phyloP scores from a whole-genome alignment of 2,888 invertebrate genomes.

The Drosophila rubida region DNA sequence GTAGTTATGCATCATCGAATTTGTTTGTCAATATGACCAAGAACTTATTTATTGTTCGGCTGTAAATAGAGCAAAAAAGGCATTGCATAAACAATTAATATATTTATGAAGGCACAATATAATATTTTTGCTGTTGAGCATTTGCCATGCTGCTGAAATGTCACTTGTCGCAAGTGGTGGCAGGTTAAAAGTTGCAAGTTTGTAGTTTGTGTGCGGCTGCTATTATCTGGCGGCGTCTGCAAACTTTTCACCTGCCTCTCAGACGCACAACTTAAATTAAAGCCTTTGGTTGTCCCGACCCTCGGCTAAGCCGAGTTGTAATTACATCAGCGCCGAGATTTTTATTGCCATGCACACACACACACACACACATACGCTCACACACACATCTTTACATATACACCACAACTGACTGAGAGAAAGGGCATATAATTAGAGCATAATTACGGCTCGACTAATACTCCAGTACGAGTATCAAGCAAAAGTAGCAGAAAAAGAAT shows the following conservation, averaged over 20 bases:
- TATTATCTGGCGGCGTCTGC: constrained; percentile 43
- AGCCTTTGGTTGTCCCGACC: constrained; percentile 39
- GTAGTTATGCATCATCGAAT: constrained; percentile 1
- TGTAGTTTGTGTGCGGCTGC: constrained; percentile 7
- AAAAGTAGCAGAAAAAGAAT: constrained; percentile 66
- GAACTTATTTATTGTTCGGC: constrained; percentile 15
- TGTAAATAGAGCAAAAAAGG: constrained; percentile 31
- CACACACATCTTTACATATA: constrained; percentile 8
- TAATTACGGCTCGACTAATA: constrained; percentile 76
- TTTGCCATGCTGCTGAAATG: constrained; percentile 11
- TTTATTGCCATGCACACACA: constrained; percentile 55
- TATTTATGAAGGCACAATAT: neutral
- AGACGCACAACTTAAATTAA: constrained; percentile 46
- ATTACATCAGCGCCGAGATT: constrained; percentile 72
- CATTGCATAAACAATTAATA: neutral
- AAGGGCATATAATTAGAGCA: constrained; percentile 74
- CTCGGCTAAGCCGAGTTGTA: constrained; percentile 49
- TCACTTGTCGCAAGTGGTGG: constrained; percentile 8
- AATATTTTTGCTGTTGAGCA: constrained; percentile 3
- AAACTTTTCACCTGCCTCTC: constrained; percentile 48
- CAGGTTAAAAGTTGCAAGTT: constrained; percentile 3
- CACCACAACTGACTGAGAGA: constrained; percentile 19
- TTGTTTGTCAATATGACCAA: neutral
- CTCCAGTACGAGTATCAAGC: constrained; percentile 66
- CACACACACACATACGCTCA: constrained; percentile 6